Evolutionary conservation across 2,113 vertebrate species (phyloP).

Genomic region (Elanoides forficatus): DNA sequence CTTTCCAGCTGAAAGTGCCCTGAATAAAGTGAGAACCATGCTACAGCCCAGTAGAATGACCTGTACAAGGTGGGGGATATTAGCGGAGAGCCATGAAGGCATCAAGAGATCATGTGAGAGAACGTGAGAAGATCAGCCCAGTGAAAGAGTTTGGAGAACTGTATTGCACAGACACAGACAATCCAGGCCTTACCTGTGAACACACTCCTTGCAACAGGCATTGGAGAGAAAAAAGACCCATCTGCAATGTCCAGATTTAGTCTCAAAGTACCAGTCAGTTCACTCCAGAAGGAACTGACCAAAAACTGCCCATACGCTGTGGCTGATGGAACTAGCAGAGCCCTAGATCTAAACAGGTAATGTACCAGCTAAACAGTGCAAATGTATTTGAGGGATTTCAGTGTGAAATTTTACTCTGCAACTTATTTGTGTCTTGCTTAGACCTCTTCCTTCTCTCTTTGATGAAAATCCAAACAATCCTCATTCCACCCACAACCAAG

Average conservation of each 20-base stretch:
- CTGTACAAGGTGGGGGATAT: not conserved
- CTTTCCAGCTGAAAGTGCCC: not conserved
- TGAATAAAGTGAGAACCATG: not conserved
- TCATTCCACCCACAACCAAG: not conserved
- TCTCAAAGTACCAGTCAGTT: no score
- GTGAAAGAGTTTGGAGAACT: not conserved
- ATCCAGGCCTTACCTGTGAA: not conserved
- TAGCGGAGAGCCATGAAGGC: not conserved
- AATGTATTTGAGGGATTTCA: not conserved
- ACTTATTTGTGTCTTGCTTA: not conserved
- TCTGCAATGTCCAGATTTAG: not conserved
- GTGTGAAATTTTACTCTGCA: not conserved
- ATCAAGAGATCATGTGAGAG: not conserved
- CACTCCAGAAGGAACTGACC: not conserved
- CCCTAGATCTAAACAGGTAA: not conserved
- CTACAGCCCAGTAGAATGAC: not conserved
- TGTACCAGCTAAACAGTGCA: not conserved
- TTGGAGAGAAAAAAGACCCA: not conserved
- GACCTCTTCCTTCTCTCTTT: not conserved
- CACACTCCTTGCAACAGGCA: not conserved
- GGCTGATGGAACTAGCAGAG: not conserved
- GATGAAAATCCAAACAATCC: not conserved
- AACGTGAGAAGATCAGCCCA: not conserved
- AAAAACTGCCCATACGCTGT: not conserved
- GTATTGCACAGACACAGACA: not conserved